Conservation (phyloP, 2,113 vertebrate genomes). For the Dipodomys merriami region DNA sequence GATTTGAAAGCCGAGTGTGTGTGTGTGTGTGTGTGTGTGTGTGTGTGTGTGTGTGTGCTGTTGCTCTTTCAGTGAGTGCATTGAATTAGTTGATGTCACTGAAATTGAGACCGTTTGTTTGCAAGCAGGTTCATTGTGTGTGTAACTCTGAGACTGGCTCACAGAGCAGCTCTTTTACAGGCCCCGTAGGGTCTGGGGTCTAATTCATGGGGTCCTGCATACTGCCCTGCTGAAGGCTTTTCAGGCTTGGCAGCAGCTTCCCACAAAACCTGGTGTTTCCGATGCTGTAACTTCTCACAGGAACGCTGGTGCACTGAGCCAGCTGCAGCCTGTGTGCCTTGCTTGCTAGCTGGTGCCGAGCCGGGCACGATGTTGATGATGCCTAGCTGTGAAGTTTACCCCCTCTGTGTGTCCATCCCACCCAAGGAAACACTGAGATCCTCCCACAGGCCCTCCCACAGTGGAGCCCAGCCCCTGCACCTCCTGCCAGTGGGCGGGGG, state of each 20-base stretch:
- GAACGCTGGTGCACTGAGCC: no score
- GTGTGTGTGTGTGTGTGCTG: no score
- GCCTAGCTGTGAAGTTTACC: no score
- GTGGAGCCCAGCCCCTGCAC: no score
- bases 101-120: background rate
- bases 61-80: fast-evolving
- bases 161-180: background rate
- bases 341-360: background rate
- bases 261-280: no score
- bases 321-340: fast-evolving
- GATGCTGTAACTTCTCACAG: no score
- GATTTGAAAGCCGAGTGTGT: background rate
- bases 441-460: no score
- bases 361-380: no score
- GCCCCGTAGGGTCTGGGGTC: fast-evolving
- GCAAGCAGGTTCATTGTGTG: fast-evolving
- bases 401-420: no score
- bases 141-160: fast-evolving
- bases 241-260: background rate
- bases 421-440: no score
- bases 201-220: fast-evolving
- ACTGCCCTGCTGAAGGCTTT: fast-evolving
- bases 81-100: background rate
- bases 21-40: no score
- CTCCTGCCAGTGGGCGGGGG: no score